Evolutionary conservation across 2,113 vertebrate genomes (phyloP), one percentile per base, ranked within the genome.

Genomic region (Limanda limanda): DNA sequence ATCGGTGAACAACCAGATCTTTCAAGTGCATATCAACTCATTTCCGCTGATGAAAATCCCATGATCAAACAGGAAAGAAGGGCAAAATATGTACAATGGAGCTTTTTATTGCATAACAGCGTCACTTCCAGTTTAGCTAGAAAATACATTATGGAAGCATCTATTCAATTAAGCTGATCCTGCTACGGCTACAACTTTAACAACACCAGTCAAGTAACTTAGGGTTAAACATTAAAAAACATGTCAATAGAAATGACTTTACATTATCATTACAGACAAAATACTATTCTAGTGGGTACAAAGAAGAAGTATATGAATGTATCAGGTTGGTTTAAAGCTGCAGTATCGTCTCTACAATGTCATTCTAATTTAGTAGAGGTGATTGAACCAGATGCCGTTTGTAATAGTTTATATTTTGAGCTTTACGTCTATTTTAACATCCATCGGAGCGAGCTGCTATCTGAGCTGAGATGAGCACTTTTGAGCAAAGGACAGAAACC

Each of bases 351-450:
- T 58, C 13, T 57, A 48, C 45, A 23, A 61, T 5, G 4, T 11
- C 5, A 54, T 58, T 56, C 31, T 31, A 31, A 5, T 31, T 31
- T 27, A 27, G 10, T 24, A 5, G 17, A 4, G 13, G 52, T 58
- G 40, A 74, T 84, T 24, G 72, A 76, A 83, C 45, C 68, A 60
- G 55, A 65, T 67, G 27, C 20, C 1, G 4, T 55, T 47, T 52
- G 20, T 35, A 31, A 15, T 71, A 31, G n/a, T 71, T 56, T 40
- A 62, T 79, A 69, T 57, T 48, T 25, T 60, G 12, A 54, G 17
- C 45, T 47, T 31, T 57, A 55, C 59, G 31, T 60, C 51, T 63
- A 25, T 55, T 42, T 42, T 56, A 51, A 59, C 1, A 7, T 63
- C 51, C 13, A 35, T 2, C 64, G 37, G n/a, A 56, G 76, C 37